Evolutionary conservation across 2,888 invertebrate species (phyloP), one percentile per base, ranked within the genome.

Genomic region (Mamestra brassicae): DNA sequence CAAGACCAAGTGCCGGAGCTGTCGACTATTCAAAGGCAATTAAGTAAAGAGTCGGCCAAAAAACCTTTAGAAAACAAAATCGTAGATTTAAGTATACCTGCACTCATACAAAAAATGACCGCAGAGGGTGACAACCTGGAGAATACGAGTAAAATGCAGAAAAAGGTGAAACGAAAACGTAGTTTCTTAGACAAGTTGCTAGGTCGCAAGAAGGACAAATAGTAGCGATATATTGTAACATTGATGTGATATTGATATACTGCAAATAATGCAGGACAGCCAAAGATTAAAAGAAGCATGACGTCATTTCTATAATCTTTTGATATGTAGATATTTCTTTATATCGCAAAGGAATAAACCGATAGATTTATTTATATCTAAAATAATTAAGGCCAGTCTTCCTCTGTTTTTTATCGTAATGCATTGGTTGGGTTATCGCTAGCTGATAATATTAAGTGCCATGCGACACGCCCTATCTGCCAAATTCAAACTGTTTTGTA

Each of bases 391-490:
- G 92, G 92, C 92, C 92, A 92, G 90, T 93, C 92, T 95, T 94
- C 93, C 92, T 94, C 89, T 89, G 89, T 93, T 92, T 93, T 92
- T 95, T 96, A 96, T 96, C 95, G 93, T 92, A 93, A 93, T 94
- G 93, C 93, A 95, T 90, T 93, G 93, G 93, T 93, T 93, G 94
- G 95, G 94, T 96, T 96, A 96, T 96, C 96, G 88, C 88, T 88
- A 90, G 89, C 89, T 93, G 95, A 96, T 96, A 95, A 93, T 73
- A 83, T 81, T 92, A 94, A 93, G 95, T 95, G 95, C 94, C 95
- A 94, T 95, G 95, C 94, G 95, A 94, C 95, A 95, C 95, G 93
- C 93, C 93, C 92, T 95, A 94, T 95, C 95, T 88, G 90, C 92
- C 89, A 90, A 95, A 94, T 93, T 91, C 87, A 90, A 89, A 89